A percentile compares a stretch with the other conserved stretches of the same genome.
Conservation (phyloP, 2,113 vertebrate species). For the Dromaius novaehollandiae region DNA sequence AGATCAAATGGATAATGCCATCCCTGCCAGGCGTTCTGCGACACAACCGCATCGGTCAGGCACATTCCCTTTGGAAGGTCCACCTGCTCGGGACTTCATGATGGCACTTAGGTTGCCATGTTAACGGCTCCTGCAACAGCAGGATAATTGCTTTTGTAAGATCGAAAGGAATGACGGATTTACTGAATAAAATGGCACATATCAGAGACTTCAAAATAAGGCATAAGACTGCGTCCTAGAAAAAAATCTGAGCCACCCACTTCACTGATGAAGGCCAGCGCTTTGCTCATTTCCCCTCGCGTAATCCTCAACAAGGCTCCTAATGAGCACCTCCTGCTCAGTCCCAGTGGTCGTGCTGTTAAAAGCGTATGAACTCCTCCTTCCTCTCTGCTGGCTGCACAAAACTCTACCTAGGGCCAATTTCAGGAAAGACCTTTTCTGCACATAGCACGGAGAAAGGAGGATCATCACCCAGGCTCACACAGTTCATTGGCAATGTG, state of each 20-base stretch:
- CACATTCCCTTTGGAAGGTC: background rate
- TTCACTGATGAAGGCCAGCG: background rate
- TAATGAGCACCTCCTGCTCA: background rate
- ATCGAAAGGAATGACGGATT: background rate
- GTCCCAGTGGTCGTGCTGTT: background rate
- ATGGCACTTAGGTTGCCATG: background rate
- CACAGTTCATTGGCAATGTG: background rate
- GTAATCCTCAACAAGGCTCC: background rate
- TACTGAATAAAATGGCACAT: background rate
- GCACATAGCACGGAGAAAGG: background rate
- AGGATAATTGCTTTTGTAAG: background rate
- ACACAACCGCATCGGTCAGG: background rate
- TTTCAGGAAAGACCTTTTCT: background rate
- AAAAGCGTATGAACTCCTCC: background rate
- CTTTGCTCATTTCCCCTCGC: background rate
- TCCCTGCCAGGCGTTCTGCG: background rate
- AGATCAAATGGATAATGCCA: background rate
- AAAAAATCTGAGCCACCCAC: background rate
- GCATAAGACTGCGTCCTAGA: background rate
- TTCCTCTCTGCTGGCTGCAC: background rate
- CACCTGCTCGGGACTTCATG: background rate
- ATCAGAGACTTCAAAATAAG: background rate
- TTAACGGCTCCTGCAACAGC: background rate
- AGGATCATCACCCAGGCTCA: background rate
- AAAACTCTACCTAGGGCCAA: background rate